phyloP scores from a whole-genome alignment of 2,113 vertebrate genomes.

The Pachypanchax playfairii region DNA sequence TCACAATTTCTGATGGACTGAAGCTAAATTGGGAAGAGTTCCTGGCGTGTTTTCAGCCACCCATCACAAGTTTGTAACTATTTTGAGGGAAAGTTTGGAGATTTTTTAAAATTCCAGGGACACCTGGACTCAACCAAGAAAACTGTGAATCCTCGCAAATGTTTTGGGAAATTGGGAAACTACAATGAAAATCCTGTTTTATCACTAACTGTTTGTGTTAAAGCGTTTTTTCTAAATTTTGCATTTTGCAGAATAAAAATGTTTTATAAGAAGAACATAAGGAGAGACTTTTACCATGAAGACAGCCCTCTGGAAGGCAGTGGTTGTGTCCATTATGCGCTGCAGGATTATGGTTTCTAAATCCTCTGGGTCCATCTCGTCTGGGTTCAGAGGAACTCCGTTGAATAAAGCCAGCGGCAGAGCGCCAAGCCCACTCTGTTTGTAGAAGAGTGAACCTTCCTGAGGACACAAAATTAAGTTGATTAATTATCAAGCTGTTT shows the following conservation, averaged over 20 bases:
- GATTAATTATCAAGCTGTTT: background rate
- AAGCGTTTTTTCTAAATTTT: background rate
- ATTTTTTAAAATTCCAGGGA: too few relatives aligned
- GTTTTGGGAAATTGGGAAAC: too few relatives aligned
- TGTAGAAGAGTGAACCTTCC: constrained; percentile 89
- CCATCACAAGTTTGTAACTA: too few relatives aligned
- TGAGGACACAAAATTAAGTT: constrained; percentile 58
- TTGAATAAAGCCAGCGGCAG: constrained; percentile 94
- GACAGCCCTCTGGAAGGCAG: constrained; percentile 87
- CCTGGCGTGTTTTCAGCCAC: too few relatives aligned
- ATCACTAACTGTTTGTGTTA: background rate
- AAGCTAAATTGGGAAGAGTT: too few relatives aligned
- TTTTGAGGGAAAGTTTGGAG: too few relatives aligned
- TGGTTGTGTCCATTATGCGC: constrained; percentile 86
- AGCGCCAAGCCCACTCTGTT: constrained; percentile 85
- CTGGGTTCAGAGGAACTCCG: constrained; percentile 85
- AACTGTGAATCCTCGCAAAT: too few relatives aligned
- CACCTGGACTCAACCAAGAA: too few relatives aligned
- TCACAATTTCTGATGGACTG: too few relatives aligned
- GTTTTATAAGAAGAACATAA: constrained; percentile 1
- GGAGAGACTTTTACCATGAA: constrained; percentile 82
- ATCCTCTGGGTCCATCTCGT: constrained; percentile 86
- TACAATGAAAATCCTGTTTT: too few relatives aligned
- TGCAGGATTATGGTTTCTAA: constrained; percentile 86
- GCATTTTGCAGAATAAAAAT: background rate